Conservation (phyloP, 2,888 invertebrate species). For the Drosophila niveifrons region DNA sequence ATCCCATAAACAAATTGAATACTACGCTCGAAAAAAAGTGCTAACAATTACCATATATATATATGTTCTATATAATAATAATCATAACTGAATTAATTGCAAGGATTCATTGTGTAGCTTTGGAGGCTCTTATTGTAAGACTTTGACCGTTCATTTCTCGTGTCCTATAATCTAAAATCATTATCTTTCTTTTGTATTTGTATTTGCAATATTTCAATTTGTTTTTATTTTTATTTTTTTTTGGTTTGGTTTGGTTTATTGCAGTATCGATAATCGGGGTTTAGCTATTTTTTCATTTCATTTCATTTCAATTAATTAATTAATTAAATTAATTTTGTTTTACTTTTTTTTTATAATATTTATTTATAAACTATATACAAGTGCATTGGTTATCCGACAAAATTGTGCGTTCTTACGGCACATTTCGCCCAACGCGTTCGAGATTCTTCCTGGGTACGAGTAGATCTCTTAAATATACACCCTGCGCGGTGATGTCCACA, state of each 20-base stretch:
- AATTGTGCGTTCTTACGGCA: conserved; percentile 35
- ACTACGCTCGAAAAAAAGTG: conserved; percentile 17
- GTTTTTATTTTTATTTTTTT: conserved; percentile 5
- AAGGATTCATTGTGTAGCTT: conserved; percentile 33
- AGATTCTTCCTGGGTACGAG: conserved; percentile 85
- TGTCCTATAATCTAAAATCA: conserved; percentile 36
- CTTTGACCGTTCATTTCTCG: conserved; percentile 13
- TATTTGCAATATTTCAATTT: not conserved
- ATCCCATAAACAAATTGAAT: conserved; percentile 35
- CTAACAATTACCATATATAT: conserved; percentile 21
- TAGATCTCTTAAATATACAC: conserved; percentile 85
- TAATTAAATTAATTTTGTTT: conserved; percentile 36
- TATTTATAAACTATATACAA: conserved; percentile 82
- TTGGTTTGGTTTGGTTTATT: conserved; percentile 24
- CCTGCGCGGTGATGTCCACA: conserved; percentile 86
- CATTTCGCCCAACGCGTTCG: conserved; percentile 79
- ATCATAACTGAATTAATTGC: conserved; percentile 17
- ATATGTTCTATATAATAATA: conserved; percentile 3
- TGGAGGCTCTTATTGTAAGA: conserved; percentile 28
- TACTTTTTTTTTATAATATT: conserved; percentile 59
- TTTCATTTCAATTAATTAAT: conserved; percentile 47
- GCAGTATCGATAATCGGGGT: conserved; percentile 26
- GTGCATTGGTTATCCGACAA: conserved; percentile 84
- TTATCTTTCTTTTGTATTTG: conserved; percentile 22
- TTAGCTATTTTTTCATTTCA: conserved; percentile 43